These are phyloP conservation scores for Lapara coniferarum DNA, from an alignment of 2,888 invertebrate species.

Conservation along the genomic window DNA sequence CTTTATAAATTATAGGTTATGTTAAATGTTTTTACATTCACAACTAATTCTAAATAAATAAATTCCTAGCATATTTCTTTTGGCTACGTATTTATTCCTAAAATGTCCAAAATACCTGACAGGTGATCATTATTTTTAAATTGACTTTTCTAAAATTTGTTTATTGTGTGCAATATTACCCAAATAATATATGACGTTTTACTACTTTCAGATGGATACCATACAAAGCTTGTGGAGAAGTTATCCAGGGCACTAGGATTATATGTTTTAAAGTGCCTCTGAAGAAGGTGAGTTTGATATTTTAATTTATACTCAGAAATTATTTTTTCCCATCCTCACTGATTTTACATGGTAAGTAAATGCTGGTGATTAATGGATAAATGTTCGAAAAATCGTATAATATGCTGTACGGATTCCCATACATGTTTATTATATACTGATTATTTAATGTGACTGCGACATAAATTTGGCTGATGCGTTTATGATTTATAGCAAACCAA, in stretches of 20 bases:
- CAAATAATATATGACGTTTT: constrained; percentile 21
- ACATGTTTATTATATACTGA: no score
- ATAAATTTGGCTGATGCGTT: no score
- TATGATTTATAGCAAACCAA: no score
- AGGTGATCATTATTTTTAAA: constrained; percentile 46
- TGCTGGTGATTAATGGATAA: no score
- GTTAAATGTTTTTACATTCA: background rate
- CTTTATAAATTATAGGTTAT: background rate
- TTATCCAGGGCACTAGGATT: constrained; percentile 87
- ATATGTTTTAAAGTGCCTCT: constrained; percentile 90
- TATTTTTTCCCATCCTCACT: no score
- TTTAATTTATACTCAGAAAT: background rate
- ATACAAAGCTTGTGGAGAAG: constrained; percentile 85
- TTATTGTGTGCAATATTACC: background rate
- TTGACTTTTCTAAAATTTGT: background rate
- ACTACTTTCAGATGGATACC: constrained; percentile 83
- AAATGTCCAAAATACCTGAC: constrained; percentile 59
- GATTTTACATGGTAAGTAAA: no score
- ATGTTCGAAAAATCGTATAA: no score
- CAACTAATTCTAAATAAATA: background rate
- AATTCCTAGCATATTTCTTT: no score
- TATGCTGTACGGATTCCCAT: no score
- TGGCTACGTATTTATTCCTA: background rate
- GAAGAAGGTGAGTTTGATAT: constrained; percentile 60
- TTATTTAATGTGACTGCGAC: no score